Evolutionary conservation across 2,797 vertebrate species (phyloP), one percentile per base, ranked within the genome.

Genomic region (Petrocephalus schoutedeni): DNA sequence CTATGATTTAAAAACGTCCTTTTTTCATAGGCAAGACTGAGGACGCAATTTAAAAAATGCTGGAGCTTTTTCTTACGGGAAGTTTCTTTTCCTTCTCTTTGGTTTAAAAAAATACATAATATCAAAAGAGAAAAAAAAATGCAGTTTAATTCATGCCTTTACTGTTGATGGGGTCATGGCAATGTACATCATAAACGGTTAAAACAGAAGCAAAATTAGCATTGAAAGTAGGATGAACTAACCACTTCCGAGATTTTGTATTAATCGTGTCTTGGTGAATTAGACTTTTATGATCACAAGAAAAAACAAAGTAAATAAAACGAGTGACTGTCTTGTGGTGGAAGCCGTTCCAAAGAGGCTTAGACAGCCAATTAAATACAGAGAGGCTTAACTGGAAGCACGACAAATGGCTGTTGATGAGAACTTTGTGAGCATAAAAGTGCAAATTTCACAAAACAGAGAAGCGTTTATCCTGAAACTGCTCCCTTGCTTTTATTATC

Each of bases 371-470:
- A 83, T 53, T 53, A 84, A 54, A 54, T 84, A 56, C 82, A 84
- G 49, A 84, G 82, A 56, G 82, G 45, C 82, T 84, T 84, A 84
- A 56, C 49, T 84, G 82, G 82, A 84, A 56, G 82, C 45, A 28
- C 49, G 21, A 84, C 12, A 56, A 84, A 84, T 28, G 49, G 49
- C 10, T 54, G 82, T 32, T 84, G 49, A 28, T 53, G 49, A 53
- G 49, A 28, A 84, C 49, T 84, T 53, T 49, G 82, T 54, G 82
- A 56, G 53, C 49, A 32, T 54, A 28, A 53, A 28, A 56, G 82
- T 54, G 82, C 51, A 54, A 23, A 84, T 84, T 84, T 28, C 49
- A 54, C 49, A 53, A 53, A 82, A 51, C 49, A 49, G 21, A 32
- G 21, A 83, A 23, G 41, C n/a, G 45, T 83, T 51, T 53, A 53